A percentile compares a stretch with the other conserved stretches of the same genome.
These are phyloP conservation scores for Pipistrellus pygmaeus DNA, from an alignment of 2,797 vertebrate species.

Conservation along the genomic window DNA sequence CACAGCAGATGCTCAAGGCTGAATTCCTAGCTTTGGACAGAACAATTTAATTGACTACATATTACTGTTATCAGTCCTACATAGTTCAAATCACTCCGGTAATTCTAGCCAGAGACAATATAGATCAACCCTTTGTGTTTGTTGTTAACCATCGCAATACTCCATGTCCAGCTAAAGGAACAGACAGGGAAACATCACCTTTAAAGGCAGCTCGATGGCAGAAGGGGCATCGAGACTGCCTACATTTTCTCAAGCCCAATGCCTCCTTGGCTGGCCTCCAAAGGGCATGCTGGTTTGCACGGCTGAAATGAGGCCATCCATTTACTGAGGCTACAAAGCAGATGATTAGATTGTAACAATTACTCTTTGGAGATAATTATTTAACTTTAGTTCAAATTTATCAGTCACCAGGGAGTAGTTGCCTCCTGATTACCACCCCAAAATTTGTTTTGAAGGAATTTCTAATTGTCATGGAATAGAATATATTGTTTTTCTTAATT, in stretches of 20 bases:
- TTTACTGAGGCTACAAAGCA: slow-evolving; percentile 52
- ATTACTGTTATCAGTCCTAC: background rate
- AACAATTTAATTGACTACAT: background rate
- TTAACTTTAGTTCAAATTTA: slow-evolving; percentile 68
- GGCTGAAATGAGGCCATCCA: background rate
- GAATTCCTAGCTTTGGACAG: background rate
- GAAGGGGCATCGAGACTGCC: background rate
- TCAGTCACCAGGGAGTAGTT: slow-evolving; percentile 65
- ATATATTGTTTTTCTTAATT: background rate
- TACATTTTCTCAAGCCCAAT: background rate
- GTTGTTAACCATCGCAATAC: background rate
- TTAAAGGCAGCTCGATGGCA: background rate
- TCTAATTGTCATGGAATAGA: background rate
- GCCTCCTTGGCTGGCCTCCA: background rate
- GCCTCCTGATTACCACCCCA: slow-evolving; percentile 5
- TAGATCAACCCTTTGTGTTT: background rate
- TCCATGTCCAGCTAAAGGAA: background rate
- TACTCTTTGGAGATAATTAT: slow-evolving; percentile 79
- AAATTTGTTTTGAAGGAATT: slow-evolving; percentile 59
- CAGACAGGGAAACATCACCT: background rate
- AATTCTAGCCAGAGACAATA: background rate
- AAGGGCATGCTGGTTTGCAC: slow-evolving; percentile 5
- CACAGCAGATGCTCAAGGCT: background rate
- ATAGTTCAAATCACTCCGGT: background rate
- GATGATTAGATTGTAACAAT: slow-evolving; percentile 65